Evolutionary conservation across 2,888 invertebrate species (phyloP), one percentile per base, ranked within the genome.

Genomic region (Euspilapteryx auroguttella): DNA sequence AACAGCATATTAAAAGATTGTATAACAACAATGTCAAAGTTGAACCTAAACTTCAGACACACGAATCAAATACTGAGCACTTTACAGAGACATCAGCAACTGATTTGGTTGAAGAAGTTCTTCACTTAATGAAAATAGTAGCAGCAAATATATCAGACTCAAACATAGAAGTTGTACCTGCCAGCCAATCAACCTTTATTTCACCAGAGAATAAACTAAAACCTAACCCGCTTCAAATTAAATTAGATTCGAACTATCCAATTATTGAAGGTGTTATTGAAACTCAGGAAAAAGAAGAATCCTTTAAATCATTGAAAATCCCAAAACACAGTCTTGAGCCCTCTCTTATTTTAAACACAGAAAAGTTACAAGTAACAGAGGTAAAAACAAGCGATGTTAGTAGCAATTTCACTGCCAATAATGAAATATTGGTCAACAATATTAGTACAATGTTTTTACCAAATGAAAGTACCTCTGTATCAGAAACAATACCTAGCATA

Each of bases 401-500:
- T 15, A 46, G 49, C 32, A 50, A 59, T 22, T 66, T 55, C 38
- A 37, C 45, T 28, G 28, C 27, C 17, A 39, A 38, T 31, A 45
- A 41, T 29, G 34, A 34, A 10, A 45, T 36, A 33, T 24, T 26
- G 12, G 44, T 54, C 35, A 47, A 29, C 17, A 50, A 44, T 38
- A 59, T 59, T 21, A 47, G 41, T 31, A 41, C 55, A 40, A 46
- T 41, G 30, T 29, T 71, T 26, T 42, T 62, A n/a, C 47, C 55
- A 13, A 42, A 47, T 32, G 73, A 75, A 53, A 45, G 56, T 31
- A 68, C 80, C 37, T 55, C 80, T 28, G 79, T 78, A 13, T 71
- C 65, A 7, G 83, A 85, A 64, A 77, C 77, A 17, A 75, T 80
- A 39, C 49, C 68, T 14, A 54, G 66, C 17, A 56, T 78, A 3